phyloP scores from a whole-genome alignment of 2,113 vertebrate species.

The Rousettus leschenaultii region DNA sequence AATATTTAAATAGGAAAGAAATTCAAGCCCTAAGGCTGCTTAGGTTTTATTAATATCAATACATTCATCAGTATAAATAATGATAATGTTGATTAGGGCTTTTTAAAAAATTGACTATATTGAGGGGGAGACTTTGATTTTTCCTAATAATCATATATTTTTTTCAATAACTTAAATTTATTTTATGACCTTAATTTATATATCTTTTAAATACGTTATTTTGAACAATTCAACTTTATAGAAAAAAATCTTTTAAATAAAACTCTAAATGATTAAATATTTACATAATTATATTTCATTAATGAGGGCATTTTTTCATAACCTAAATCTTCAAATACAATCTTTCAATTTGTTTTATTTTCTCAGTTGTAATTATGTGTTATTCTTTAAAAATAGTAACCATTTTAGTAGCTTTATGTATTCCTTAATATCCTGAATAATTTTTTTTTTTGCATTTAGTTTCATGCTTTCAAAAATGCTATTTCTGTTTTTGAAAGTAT shows the following conservation, averaged over 20 bases:
- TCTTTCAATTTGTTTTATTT: slow-evolving; percentile 63
- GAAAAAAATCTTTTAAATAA: slow-evolving; percentile 56
- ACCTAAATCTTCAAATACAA: slow-evolving; percentile 66
- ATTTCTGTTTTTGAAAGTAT: slow-evolving; percentile 68
- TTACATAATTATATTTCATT: slow-evolving; percentile 71
- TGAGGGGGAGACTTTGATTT: not conserved
- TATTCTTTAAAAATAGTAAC: slow-evolving; percentile 62
- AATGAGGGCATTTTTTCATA: slow-evolving; percentile 66
- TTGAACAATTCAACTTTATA: slow-evolving; percentile 71
- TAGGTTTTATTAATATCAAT: slow-evolving; percentile 44
- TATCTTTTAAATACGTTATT: slow-evolving; percentile 68
- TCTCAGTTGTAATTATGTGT: slow-evolving; percentile 31
- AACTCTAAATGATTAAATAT: slow-evolving; percentile 68
- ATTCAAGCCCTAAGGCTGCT: slow-evolving; percentile 11
- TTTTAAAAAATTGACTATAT: not conserved
- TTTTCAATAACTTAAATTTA: not conserved
- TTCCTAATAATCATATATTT: not conserved
- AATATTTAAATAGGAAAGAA: slow-evolving; percentile 45
- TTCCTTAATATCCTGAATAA: not conserved
- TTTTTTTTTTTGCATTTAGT: slow-evolving; percentile 43
- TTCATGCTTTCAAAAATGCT: slow-evolving; percentile 57
- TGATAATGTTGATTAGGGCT: not conserved
- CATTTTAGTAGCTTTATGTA: not conserved
- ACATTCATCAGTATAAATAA: slow-evolving; percentile 6
- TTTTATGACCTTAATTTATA: slow-evolving; percentile 37